These are phyloP conservation scores for Alces alces DNA, from an alignment of 2,113 vertebrate genomes.

Conservation along the genomic window DNA sequence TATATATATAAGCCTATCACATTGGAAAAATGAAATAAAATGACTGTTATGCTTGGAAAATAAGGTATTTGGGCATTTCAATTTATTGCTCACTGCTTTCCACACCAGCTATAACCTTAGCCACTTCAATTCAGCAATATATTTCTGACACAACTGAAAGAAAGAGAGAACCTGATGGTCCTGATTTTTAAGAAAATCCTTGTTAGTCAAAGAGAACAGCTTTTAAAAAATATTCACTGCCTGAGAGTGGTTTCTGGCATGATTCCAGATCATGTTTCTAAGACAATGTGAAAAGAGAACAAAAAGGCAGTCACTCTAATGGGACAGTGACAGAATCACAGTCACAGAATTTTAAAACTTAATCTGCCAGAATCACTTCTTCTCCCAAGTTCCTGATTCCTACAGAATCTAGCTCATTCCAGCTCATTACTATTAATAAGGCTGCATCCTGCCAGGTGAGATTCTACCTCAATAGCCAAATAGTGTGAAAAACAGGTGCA, in stretches of 20 bases:
- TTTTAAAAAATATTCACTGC: not conserved
- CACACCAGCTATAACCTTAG: not conserved
- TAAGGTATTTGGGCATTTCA: not conserved
- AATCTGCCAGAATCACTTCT: not conserved
- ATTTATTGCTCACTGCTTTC: not conserved
- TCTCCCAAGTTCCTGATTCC: rapidly evolving
- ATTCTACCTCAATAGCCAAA: not conserved
- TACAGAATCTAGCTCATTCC: not conserved
- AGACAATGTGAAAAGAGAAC: not conserved
- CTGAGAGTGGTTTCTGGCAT: not conserved
- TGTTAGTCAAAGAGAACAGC: not conserved
- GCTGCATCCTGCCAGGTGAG: not conserved
- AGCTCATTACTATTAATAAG: not conserved
- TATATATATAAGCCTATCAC: not conserved
- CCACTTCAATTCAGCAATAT: not conserved
- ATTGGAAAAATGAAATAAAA: not conserved
- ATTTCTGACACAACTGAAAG: conserved; percentile 26
- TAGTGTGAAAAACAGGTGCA: not conserved
- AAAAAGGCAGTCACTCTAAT: not conserved
- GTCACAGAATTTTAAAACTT: not conserved
- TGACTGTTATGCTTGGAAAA: not conserved
- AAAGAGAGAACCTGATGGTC: not conserved
- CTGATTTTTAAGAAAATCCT: not conserved
- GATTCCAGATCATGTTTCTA: not conserved
- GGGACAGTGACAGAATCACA: not conserved